These are phyloP conservation scores for Ursus arctos DNA, from an alignment of 2,113 vertebrate species.

Conservation along the genomic window DNA sequence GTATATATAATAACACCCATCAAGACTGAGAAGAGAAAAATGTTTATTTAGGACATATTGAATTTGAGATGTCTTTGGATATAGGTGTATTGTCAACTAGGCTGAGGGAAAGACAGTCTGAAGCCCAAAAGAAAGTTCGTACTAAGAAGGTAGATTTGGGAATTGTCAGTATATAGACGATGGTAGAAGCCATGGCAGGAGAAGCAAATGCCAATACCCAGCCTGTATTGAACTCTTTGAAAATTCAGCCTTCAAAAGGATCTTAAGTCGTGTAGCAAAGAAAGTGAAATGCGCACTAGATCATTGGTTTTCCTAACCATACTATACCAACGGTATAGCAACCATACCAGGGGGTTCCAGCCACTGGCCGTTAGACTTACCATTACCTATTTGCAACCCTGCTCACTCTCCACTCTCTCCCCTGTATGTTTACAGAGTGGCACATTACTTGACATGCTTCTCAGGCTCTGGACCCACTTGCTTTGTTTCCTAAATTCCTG, in stretches of 20 bases:
- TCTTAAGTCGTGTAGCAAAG: background rate
- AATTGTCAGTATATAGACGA: background rate
- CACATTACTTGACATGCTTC: background rate
- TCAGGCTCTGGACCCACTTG: background rate
- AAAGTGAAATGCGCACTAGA: background rate
- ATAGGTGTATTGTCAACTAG: background rate
- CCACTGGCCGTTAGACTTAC: background rate
- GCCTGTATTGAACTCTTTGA: background rate
- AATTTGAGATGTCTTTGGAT: background rate
- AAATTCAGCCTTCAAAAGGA: background rate
- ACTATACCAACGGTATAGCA: background rate
- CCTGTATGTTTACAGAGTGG: background rate
- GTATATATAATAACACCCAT: background rate
- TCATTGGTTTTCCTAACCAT: background rate
- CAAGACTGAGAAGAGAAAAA: background rate
- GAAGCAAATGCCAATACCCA: background rate
- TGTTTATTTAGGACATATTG: background rate
- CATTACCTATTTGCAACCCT: background rate
- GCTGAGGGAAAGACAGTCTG: background rate
- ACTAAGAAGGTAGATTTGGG: background rate
- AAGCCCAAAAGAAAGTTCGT: background rate
- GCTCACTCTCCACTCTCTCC: background rate
- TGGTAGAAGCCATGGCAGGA: background rate
- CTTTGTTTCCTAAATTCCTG: background rate
- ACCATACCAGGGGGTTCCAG: background rate